Evolutionary conservation across 2,888 invertebrate species (phyloP).

Genomic region (Antheraea yamamai): DNA sequence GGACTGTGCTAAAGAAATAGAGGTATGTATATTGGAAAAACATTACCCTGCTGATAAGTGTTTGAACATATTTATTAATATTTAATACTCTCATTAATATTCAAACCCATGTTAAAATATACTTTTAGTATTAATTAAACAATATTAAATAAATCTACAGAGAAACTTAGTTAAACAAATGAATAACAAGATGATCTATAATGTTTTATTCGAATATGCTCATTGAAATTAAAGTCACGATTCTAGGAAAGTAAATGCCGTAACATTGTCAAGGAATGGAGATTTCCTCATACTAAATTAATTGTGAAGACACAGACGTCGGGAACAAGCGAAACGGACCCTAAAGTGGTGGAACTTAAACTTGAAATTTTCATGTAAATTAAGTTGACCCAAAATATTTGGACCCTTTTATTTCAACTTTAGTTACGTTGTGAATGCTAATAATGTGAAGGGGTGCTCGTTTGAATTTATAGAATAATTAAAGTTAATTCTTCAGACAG

Average conservation of each 20-base stretch:
- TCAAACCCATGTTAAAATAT: neutral
- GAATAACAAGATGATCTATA: conserved; percentile 41
- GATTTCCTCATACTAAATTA: conserved; percentile 76
- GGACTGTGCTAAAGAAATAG: no score
- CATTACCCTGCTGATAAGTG: no score
- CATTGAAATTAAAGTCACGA: conserved; percentile 50
- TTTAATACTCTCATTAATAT: neutral
- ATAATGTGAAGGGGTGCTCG: conserved; percentile 72
- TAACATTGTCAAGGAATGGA: conserved; percentile 70
- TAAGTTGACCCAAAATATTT: conserved; percentile 74
- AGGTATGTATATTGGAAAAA: no score
- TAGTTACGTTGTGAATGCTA: conserved; percentile 76
- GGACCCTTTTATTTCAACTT: conserved; percentile 71
- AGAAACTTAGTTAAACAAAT: conserved; percentile 24
- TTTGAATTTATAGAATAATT: conserved; percentile 78
- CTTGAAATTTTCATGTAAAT: conserved; percentile 67
- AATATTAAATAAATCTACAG: neutral
- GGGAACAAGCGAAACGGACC: conserved; percentile 62
- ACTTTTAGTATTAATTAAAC: no score
- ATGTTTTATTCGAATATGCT: conserved; percentile 38
- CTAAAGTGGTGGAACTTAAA: conserved; percentile 66
- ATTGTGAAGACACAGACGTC: conserved; percentile 60
- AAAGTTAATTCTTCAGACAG: conserved; percentile 68
- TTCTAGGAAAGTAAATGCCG: conserved; percentile 61
- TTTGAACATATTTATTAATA: neutral